A percentile compares a stretch with the other conserved stretches of the same genome.
Conservation (phyloP, 2,888 invertebrate species). For the Leucania comma region DNA sequence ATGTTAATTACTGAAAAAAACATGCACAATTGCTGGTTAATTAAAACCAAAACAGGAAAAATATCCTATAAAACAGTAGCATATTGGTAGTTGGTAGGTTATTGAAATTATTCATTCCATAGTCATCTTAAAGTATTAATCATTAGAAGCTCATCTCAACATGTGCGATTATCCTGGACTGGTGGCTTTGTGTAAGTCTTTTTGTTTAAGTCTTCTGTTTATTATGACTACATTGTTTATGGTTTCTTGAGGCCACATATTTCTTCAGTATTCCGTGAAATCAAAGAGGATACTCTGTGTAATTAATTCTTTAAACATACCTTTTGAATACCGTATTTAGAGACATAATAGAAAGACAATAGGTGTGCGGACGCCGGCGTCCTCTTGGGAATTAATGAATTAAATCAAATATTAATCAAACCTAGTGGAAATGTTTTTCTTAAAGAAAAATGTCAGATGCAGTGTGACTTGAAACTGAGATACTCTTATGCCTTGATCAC, state of each 20-base stretch:
- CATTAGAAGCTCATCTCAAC: constrained; percentile 2
- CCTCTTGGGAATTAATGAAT: too few species aligned
- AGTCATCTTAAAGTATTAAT: constrained; percentile 19
- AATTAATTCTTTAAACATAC: too few species aligned
- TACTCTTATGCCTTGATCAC: too few species aligned
- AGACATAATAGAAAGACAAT: too few species aligned
- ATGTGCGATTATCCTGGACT: constrained; percentile 30
- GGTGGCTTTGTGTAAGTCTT: constrained; percentile 24
- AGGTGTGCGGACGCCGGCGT: too few species aligned
- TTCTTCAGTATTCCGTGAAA: not conserved
- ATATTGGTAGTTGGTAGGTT: not conserved
- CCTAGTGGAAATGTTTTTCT: too few species aligned
- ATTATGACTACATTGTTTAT: not conserved
- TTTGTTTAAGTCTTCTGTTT: not conserved
- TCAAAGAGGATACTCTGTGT: not conserved
- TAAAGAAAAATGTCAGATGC: not conserved
- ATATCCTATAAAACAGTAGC: constrained; percentile 7
- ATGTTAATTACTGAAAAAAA: not conserved
- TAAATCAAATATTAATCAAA: not conserved
- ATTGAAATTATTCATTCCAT: constrained; percentile 3
- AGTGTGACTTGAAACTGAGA: not conserved
- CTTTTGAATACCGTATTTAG: too few species aligned
- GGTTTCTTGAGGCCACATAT: constrained; percentile 3
- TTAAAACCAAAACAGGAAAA: constrained; percentile 39
- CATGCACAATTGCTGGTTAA: not conserved